Percentiles rank a stretch among this genome's conserved stretches.
Conservation (phyloP, 1,140 invertebrate species). For the Lasioglossum albipes region DNA sequence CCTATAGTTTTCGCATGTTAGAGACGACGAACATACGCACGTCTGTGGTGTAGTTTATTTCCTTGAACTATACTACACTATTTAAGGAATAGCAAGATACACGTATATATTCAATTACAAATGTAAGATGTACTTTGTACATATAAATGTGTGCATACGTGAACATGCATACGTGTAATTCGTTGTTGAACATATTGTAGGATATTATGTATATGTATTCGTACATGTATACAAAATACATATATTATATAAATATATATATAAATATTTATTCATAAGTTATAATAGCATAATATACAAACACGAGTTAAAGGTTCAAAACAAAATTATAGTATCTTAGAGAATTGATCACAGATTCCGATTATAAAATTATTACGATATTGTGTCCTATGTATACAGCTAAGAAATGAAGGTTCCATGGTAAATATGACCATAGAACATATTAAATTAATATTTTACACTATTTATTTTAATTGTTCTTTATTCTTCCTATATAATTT, state of each 20-base stretch:
- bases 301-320: neutral
- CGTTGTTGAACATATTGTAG: conserved; percentile 32
- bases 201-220: conserved; percentile 8
- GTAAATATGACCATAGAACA: neutral
- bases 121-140: conserved; percentile 11
- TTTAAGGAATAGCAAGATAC: neutral
- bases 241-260: neutral
- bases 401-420: neutral
- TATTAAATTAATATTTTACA: conserved; percentile 9
- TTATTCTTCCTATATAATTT: neutral
- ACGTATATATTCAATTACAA: neutral
- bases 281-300: conserved; percentile 3
- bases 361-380: neutral
- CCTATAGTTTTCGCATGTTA: neutral
- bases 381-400: neutral
- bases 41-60: neutral
- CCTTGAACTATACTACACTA: neutral
- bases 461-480: neutral
- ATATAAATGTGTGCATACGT: conserved; percentile 29
- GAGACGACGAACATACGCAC: neutral
- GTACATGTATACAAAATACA: neutral
- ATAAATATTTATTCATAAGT: conserved; percentile 12
- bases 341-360: neutral
- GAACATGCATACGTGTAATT: conserved; percentile 26
- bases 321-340: neutral